Conservation (phyloP, 1,140 invertebrate species). For the Meloidogyne exigua region DNA sequence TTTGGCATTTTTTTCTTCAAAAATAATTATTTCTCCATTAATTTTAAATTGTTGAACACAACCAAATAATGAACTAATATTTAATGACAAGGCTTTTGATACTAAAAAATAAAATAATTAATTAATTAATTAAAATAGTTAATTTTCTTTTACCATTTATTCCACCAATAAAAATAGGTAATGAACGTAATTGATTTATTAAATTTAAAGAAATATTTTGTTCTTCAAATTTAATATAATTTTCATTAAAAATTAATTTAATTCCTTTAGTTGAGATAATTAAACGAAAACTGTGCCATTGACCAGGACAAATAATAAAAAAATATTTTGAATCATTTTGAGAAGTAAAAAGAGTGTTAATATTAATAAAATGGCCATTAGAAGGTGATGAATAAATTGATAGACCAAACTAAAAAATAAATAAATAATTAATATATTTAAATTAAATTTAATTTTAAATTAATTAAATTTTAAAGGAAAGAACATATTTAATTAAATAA, state of each 20-base stretch:
- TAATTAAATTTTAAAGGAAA: too few species aligned
- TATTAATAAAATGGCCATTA: neutral
- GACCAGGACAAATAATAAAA: constrained; percentile 30
- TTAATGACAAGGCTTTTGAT: constrained; percentile 20
- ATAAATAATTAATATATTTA: too few species aligned
- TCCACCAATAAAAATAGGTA: constrained; percentile 45
- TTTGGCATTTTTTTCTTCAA: constrained; percentile 24
- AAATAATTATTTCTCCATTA: constrained; percentile 20
- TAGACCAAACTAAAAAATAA: neutral
- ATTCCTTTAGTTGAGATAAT: constrained; percentile 7
- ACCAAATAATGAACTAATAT: constrained; percentile 33
- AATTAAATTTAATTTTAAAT: too few species aligned
- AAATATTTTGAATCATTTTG: neutral
- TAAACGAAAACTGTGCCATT: constrained; percentile 43
- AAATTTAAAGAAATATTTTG: constrained; percentile 10
- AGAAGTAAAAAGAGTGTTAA: neutral
- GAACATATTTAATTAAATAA: too few species aligned
- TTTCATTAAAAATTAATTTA: constrained; percentile 30
- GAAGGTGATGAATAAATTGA: neutral
- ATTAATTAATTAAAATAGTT: too few species aligned
- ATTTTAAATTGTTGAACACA: constrained; percentile 38
- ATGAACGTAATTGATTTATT: constrained; percentile 35
- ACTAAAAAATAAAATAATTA: constrained; percentile 24
- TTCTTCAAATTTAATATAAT: constrained; percentile 10
- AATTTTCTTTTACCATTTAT: constrained; percentile 36